These are phyloP conservation scores for Austrolebias charrua DNA, from an alignment of 2,797 vertebrate genomes.

Conservation along the genomic window DNA sequence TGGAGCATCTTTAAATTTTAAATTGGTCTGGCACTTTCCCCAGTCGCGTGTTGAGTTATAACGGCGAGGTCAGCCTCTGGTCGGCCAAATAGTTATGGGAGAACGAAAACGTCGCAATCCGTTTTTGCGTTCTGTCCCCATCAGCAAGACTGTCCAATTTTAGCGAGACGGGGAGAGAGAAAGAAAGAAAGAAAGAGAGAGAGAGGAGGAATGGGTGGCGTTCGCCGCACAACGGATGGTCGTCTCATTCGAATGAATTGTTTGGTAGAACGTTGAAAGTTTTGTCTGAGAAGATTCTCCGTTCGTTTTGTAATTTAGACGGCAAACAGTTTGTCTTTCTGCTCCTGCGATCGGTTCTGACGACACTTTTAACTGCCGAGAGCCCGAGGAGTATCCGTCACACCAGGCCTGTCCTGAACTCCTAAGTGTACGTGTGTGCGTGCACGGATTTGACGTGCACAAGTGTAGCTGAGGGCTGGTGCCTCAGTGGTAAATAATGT, in stretches of 20 bases:
- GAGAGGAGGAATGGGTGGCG: slow-evolving; percentile 9
- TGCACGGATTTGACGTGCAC: slow-evolving; percentile 15
- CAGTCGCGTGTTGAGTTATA: slow-evolving; percentile 65
- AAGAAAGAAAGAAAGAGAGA: background rate
- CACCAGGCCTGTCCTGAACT: slow-evolving; percentile 23
- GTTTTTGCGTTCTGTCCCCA: slow-evolving; percentile 63
- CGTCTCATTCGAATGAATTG: slow-evolving; percentile 64
- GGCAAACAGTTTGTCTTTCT: slow-evolving; percentile 69
- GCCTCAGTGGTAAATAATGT: slow-evolving; percentile 73
- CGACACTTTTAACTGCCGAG: slow-evolving; percentile 63
- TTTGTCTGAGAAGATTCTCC: slow-evolving; percentile 57
- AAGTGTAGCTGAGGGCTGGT: slow-evolving; percentile 47
- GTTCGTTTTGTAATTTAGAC: slow-evolving; percentile 72
- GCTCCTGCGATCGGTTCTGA: slow-evolving; percentile 61
- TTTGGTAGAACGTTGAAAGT: slow-evolving; percentile 64
- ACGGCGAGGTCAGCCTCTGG: slow-evolving; percentile 66
- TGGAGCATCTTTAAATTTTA: slow-evolving; percentile 44
- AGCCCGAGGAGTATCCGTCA: slow-evolving; percentile 58
- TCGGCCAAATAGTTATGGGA: slow-evolving; percentile 69
- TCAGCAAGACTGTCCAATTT: slow-evolving; percentile 62
- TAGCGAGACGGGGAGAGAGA: slow-evolving; percentile 32
- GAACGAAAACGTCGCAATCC: slow-evolving; percentile 60
- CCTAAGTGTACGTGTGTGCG: too few species aligned
- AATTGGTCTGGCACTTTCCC: slow-evolving; percentile 55
- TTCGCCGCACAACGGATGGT: slow-evolving; percentile 23